phyloP scores from a whole-genome alignment of 1,140 invertebrate genomes.

The Heliconius melpomene region DNA sequence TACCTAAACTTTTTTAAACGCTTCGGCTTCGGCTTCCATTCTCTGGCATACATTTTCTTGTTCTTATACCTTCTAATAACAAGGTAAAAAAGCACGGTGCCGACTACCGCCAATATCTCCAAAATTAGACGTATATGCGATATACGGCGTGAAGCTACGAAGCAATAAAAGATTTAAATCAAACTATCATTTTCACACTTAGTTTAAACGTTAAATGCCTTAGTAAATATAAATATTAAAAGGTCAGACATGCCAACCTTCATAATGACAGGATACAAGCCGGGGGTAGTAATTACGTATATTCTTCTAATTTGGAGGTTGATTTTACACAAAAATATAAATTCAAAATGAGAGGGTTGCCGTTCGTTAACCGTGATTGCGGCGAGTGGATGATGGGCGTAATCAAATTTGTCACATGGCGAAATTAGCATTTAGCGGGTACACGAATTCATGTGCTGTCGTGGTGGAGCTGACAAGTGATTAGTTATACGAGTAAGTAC shows the following conservation, averaged over 20 bases:
- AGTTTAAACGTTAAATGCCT: no score
- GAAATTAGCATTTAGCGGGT: conserved; percentile 30
- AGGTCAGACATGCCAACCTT: neutral
- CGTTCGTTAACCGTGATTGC: conserved; percentile 39
- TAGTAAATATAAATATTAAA: neutral
- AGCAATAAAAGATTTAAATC: no score
- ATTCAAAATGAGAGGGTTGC: conserved; percentile 20
- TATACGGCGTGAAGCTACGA: no score
- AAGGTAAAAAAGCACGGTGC: no score
- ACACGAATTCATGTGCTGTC: conserved; percentile 3
- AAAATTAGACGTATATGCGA: no score
- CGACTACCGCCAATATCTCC: no score
- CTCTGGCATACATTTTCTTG: no score
- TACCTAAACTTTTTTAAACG: no score
- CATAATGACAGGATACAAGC: neutral
- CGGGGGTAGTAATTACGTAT: conserved; percentile 14
- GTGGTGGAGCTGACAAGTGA: neutral
- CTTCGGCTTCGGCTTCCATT: no score
- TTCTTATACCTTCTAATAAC: no score
- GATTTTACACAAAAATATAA: conserved; percentile 28
- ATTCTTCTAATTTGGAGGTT: conserved; percentile 7
- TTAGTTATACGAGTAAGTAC: neutral
- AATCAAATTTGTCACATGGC: conserved; percentile 42
- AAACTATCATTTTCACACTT: no score
- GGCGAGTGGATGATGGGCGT: conserved; percentile 40